A percentile compares a stretch with the other conserved stretches of the same genome.
These are phyloP conservation scores for Discoglossus pictus DNA, from an alignment of 2,797 vertebrate species.

Conservation along the genomic window DNA sequence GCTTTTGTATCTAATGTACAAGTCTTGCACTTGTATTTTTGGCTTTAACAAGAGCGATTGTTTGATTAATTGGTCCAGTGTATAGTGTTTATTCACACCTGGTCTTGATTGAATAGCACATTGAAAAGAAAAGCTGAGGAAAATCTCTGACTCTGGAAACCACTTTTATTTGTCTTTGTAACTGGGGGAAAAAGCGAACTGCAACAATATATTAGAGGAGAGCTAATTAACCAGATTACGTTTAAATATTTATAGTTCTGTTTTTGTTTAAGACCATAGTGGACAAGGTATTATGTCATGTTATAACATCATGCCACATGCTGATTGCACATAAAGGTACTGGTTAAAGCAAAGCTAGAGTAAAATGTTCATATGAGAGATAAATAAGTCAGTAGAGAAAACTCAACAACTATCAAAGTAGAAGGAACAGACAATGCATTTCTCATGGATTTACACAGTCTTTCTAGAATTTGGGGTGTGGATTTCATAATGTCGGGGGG, in stretches of 20 bases:
- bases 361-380: no score
- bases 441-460: no score
- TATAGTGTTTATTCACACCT: constrained; percentile 37
- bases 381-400: no score
- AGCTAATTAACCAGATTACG: constrained; percentile 43
- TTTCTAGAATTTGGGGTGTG: no score
- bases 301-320: constrained; percentile 20
- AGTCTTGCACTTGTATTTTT: constrained; percentile 41
- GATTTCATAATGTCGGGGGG: no score
- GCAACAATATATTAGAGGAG: constrained; percentile 34
- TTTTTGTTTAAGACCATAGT: constrained; percentile 37
- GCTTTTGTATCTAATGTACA: constrained; percentile 5
- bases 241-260: constrained; percentile 31
- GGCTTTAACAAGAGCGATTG: constrained; percentile 27
- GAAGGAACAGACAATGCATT: no score
- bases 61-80: constrained; percentile 42
- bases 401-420: no score
- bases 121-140: constrained; percentile 14
- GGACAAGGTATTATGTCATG: constrained; percentile 30
- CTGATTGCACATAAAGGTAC: constrained; percentile 2
- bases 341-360: no score
- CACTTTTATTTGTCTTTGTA: constrained; percentile 28
- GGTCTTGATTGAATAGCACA: constrained; percentile 33
- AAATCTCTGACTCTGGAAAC: constrained; percentile 26
- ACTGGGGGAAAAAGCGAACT: constrained; percentile 29